Evolutionary conservation across 2,888 invertebrate genomes (phyloP), one percentile per base, ranked within the genome.

Genomic region (Ligdia adustata): DNA sequence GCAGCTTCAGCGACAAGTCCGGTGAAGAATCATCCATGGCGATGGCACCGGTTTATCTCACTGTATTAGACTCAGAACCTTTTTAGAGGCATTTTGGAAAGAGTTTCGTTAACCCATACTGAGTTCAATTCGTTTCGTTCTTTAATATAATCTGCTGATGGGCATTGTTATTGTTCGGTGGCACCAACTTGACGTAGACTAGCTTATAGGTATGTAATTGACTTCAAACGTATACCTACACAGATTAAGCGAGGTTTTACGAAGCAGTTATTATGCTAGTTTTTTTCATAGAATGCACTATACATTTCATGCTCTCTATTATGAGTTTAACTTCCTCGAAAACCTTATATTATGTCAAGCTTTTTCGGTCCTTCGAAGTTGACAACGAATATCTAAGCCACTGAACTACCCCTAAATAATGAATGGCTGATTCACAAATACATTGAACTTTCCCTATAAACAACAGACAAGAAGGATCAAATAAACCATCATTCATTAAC

Each of bases 1-100:
- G 93, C 76, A 96, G 86, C 87, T 96, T 95, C 58, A 96, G 91
- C 89, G 96, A 96, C 84, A 96, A 88, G 86, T 96, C 96, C 54
- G 96, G 96, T 49, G 96, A 96, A 80, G 96, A 96, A 91, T 96
- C 96, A 89, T 91, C 91, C 91, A 91, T 91, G 58, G 75, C 81
- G 57, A 31, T 54, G 38, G 29, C 69, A 71, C 61, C 68, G n/a
- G n/a, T 61, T 63, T 52, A 51, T 49, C 41, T 65, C 65, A 65
- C 62, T 35, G 39, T n/a, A n/a, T n/a, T n/a, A 33, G 18, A 31
- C 34, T 37, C 12, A 16, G 22, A 27, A 24, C 15, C 7, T 5
- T 18, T 38, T 42, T 40, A 47, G 20, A 46, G 24, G 46, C 48
- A 52, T 52, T 44, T 41, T 31, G 9, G 35, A 37, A 32, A 22